Conservation (phyloP, 2,113 vertebrate genomes). For the Melierax canorus region DNA sequence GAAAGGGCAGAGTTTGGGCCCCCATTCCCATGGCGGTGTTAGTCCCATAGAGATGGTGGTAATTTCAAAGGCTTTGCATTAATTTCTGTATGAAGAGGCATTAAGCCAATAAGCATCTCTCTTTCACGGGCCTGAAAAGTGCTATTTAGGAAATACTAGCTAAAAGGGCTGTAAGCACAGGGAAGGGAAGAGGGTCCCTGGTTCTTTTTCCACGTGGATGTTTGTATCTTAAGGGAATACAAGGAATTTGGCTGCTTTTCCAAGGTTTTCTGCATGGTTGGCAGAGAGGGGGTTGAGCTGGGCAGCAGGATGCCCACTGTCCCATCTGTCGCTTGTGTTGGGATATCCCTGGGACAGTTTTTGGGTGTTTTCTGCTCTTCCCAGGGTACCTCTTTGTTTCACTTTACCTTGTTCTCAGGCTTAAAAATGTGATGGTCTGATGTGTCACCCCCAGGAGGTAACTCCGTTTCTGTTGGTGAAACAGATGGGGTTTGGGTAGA, state of each 20-base stretch:
- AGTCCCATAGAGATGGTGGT: not conserved
- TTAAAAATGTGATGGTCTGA: not conserved
- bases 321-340: fast-evolving
- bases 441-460: not conserved
- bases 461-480: not conserved
- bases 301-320: fast-evolving
- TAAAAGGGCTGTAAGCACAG: not conserved
- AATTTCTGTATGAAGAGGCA: constrained; percentile 14
- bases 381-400: not conserved
- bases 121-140: not conserved
- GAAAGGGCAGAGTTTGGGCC: not conserved
- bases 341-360: not conserved
- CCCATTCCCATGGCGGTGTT: not conserved
- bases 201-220: not conserved
- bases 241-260: not conserved
- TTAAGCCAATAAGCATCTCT: not conserved
- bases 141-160: not conserved
- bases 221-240: not conserved
- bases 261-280: not conserved
- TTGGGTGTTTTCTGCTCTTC: not conserved
- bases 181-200: not conserved
- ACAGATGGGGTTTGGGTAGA: not conserved
- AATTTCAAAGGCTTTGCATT: not conserved
- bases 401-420: not conserved
- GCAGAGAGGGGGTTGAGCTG: not conserved